A percentile compares a stretch with the other conserved stretches of the same genome.
Conservation (phyloP, 2,888 invertebrate species). For the Scaptodrosophila latifasciaeformis region DNA sequence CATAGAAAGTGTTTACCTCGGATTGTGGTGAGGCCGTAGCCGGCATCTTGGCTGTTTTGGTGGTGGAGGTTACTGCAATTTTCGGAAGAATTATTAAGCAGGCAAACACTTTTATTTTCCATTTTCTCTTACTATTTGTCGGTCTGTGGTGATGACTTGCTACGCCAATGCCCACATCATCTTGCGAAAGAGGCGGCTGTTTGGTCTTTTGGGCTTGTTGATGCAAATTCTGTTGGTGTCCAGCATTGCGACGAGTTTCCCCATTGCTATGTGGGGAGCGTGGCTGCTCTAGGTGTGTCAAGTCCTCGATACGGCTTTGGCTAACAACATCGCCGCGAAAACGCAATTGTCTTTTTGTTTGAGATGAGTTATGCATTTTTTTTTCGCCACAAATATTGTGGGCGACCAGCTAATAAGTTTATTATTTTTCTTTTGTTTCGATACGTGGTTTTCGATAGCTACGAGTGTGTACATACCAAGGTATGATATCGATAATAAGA, state of each 20-base stretch:
- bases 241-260: neutral
- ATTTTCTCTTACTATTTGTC: too few relatives aligned
- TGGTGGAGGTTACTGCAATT: too few relatives aligned
- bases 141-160: too few relatives aligned
- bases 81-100: too few relatives aligned
- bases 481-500: neutral
- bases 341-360: conserved; percentile 47
- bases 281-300: conserved; percentile 19
- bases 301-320: conserved; percentile 42
- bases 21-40: neutral
- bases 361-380: conserved; percentile 39
- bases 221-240: conserved; percentile 20
- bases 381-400: conserved; percentile 8
- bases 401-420: conserved; percentile 28
- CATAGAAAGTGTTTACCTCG: conserved; percentile 73
- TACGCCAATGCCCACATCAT: conserved; percentile 3
- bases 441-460: conserved; percentile 34
- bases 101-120: too few relatives aligned
- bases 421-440: conserved; percentile 47
- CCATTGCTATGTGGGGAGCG: conserved; percentile 21
- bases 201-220: conserved; percentile 3
- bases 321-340: conserved; percentile 42
- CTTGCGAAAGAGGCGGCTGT: neutral
- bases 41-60: neutral
- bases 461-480: conserved; percentile 22